Evolutionary conservation across 2,113 vertebrate species (phyloP).

Genomic region (Cryptomyrus ogoouensis): DNA sequence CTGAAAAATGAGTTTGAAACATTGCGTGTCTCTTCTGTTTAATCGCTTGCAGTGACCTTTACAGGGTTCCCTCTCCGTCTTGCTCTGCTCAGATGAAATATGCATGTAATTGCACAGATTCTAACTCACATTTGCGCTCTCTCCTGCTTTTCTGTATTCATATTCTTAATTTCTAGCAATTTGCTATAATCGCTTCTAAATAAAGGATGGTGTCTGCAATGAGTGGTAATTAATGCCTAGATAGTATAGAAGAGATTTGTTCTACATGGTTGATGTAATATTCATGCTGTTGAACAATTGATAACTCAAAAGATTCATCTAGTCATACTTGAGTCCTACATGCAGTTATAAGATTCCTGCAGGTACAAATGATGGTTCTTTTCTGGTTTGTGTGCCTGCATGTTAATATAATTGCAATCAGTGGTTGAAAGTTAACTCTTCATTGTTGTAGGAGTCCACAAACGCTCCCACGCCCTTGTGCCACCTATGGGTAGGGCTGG

Average conservation of each 20-base stretch:
- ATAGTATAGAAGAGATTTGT: background rate
- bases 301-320: background rate
- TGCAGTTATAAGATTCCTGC: background rate
- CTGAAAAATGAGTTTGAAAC: background rate
- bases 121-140: background rate
- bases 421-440: constrained; percentile 19
- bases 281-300: background rate
- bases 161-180: constrained; percentile 13
- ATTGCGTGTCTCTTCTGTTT: background rate
- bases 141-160: background rate
- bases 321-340: background rate
- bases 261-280: background rate
- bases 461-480: constrained; percentile 34
- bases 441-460: constrained; percentile 32
- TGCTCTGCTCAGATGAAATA: background rate
- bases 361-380: background rate
- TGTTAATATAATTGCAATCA: background rate
- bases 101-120: constrained; percentile 9
- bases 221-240: background rate
- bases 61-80: background rate
- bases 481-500: constrained; percentile 41
- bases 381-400: constrained; percentile 5
- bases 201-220: constrained; percentile 8
- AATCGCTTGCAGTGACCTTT: constrained; percentile 11
- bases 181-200: constrained; percentile 17